Base-by-base conservation (phyloP, 2,797 vertebrate species). In the Capromys pilorides region DNA sequence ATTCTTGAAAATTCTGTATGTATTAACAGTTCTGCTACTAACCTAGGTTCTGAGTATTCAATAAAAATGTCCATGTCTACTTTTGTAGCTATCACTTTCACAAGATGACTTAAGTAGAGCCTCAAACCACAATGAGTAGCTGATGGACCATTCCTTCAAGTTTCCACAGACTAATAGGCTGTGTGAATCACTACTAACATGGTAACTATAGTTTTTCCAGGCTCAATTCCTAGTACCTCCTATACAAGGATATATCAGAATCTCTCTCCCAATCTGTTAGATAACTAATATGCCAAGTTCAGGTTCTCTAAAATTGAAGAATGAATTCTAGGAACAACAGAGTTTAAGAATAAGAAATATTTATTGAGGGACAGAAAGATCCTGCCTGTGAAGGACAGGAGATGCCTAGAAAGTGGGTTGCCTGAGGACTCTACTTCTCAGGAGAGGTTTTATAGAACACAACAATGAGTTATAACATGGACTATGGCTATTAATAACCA, bases 1-100 rank as follows among this genome's bases (percentile, higher is more conserved):
- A 57, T 84, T 94, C 64, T 91, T 36, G 86, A 85, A 95, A 95
- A 92, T 5, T 89, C 86, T 78, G 33, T 88, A 85, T 57, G 24
- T 6, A 41, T 31, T 77, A 91, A 75, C 36, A 88, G 22, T 26
- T 96, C 90, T 95, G 57, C 92, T 31, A 86, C 57, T 9, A 24
- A 73, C 16, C 69, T 61, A 67, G n/a, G 54, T 26, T 67, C 91
- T 95, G 26, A 24, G 69, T 57, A 66, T 78, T 64, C 28, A 73
- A 75, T 75, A 94, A 91, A 79, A 77, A 93, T 91, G 31, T 21
- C 66, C 21, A 88, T 8, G 14, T 18, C 22, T 31, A 95, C 45
- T 85, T 92, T 49, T 78, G 41, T 33, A 26, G 41, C 61, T 33
- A 14, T 59, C 79, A 62, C 24, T 93, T 80, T 79, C n/a, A 66